phyloP scores from a whole-genome alignment of 2,888 invertebrate species.

The Dryobotodes eremita region DNA sequence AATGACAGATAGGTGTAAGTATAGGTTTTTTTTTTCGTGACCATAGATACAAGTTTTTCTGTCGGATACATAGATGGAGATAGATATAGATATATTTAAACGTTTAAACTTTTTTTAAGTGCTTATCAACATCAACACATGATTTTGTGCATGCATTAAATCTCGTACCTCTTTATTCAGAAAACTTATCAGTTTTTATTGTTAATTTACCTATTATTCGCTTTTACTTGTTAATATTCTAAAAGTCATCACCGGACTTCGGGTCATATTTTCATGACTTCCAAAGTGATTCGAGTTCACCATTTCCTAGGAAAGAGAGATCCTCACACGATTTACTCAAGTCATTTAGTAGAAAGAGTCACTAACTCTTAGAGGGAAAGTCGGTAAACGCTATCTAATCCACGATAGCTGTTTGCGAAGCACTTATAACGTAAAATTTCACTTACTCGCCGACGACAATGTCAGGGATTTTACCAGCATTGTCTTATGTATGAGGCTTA shows the following conservation, averaged over 20 bases:
- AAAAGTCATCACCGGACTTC: background rate
- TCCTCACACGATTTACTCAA: slow-evolving; percentile 39
- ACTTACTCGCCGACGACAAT: slow-evolving; percentile 49
- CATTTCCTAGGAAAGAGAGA: slow-evolving; percentile 2
- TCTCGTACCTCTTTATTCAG: background rate
- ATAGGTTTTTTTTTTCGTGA: too few species aligned
- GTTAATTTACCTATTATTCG: slow-evolving; percentile 7
- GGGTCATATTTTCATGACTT: background rate
- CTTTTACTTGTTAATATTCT: background rate
- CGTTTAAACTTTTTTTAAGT: background rate
- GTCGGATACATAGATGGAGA: too few species aligned
- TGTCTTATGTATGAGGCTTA: slow-evolving; percentile 26
- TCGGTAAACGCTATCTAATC: slow-evolving; percentile 50
- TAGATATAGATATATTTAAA: too few species aligned
- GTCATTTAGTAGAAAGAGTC: slow-evolving; percentile 49
- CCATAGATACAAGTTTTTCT: background rate
- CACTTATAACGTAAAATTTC: slow-evolving; percentile 57
- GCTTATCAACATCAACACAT: slow-evolving; percentile 9
- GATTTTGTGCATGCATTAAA: background rate
- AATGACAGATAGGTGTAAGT: too few species aligned
- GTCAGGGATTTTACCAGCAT: slow-evolving; percentile 55
- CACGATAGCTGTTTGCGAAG: slow-evolving; percentile 44
- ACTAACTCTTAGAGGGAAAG: slow-evolving; percentile 50
- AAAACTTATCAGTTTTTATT: background rate
- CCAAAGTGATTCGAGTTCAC: background rate